These are phyloP conservation scores for Bombylius major DNA, from an alignment of 2,888 invertebrate species.

Conservation along the genomic window DNA sequence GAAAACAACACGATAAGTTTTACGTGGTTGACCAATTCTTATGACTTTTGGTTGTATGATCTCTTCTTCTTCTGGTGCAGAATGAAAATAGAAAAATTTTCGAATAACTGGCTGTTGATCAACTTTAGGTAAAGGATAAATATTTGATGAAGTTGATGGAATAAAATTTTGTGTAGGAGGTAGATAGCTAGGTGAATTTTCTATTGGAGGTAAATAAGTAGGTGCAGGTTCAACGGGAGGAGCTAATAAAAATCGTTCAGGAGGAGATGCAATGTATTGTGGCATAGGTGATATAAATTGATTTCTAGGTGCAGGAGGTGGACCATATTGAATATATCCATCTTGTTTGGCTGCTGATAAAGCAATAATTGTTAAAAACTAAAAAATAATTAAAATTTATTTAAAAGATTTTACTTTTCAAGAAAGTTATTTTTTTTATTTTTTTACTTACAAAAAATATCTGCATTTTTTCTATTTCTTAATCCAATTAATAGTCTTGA, in stretches of 20 bases:
- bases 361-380: too few species aligned
- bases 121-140: background rate
- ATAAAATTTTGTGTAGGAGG: too few species aligned
- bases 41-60: background rate
- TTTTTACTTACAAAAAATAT: background rate
- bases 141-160: background rate
- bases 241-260: background rate
- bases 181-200: too few species aligned
- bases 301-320: too few species aligned
- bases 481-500: background rate
- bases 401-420: too few species aligned
- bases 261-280: background rate
- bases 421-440: too few species aligned
- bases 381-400: too few species aligned
- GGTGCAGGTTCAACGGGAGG: background rate
- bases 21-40: slow-evolving; percentile 18
- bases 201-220: background rate
- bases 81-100: slow-evolving; percentile 34
- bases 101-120: slow-evolving; percentile 21
- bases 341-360: too few species aligned
- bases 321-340: too few species aligned
- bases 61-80: slow-evolving; percentile 27
- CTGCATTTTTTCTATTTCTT: too few species aligned
- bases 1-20: slow-evolving; percentile 34
- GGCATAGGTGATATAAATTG: too few species aligned